Conservation (phyloP, 2,113 vertebrate genomes). For the Climacteris rufus region DNA sequence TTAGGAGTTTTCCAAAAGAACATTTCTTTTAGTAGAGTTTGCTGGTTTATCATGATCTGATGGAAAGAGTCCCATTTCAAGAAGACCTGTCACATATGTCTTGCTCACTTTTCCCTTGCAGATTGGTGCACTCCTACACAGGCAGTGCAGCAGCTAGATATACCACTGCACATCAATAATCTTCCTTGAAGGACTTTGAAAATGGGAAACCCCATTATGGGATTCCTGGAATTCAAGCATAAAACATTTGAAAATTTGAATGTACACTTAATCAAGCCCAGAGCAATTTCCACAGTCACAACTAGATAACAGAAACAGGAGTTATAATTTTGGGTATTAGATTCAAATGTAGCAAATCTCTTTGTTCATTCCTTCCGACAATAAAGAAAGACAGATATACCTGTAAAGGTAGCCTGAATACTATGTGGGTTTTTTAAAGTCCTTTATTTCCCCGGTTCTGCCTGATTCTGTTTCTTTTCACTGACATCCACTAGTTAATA, state of each 20-base stretch:
- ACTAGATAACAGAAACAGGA: not conserved
- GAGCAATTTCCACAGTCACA: not conserved
- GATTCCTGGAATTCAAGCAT: not conserved
- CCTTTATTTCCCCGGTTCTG: not conserved
- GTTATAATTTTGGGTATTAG: not conserved
- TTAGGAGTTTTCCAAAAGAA: not conserved
- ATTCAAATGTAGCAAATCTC: not conserved
- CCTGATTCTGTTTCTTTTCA: not conserved
- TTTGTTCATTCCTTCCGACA: not conserved
- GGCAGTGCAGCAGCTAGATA: not conserved
- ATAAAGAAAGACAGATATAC: not conserved
- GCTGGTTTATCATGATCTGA: not conserved
- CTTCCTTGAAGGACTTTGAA: not conserved
- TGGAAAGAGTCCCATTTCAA: not conserved
- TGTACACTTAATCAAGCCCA: not conserved
- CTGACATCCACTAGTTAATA: not conserved
- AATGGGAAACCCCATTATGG: not conserved
- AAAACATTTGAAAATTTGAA: not conserved
- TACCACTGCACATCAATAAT: not conserved
- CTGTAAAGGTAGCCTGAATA: not conserved
- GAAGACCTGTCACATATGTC: not conserved
- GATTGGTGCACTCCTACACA: not conserved
- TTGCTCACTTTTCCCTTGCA: not conserved
- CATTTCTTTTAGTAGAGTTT: not conserved
- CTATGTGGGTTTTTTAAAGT: not conserved